Evolutionary conservation across 2,888 invertebrate species (phyloP).

Genomic region (Pristionchus entomophagus): DNA sequence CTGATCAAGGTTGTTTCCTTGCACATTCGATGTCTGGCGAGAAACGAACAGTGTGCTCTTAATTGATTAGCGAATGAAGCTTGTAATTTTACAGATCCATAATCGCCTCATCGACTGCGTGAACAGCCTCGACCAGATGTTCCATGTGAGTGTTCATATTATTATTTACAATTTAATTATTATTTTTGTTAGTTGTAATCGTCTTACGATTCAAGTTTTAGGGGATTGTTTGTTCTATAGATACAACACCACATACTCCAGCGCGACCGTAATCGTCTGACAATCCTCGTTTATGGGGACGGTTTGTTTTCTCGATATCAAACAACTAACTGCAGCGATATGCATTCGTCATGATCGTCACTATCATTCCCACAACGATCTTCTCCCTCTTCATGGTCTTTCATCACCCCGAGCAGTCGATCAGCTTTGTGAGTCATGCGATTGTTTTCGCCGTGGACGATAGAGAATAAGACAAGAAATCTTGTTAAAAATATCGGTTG

Average conservation of each 20-base stretch:
- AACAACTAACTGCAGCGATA: background rate
- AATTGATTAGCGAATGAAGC: background rate
- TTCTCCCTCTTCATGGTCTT: slow-evolving; percentile 31
- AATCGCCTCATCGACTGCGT: slow-evolving; percentile 3
- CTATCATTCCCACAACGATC: slow-evolving; percentile 35
- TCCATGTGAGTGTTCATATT: slow-evolving; percentile 18
- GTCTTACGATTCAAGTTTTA: too few relatives aligned
- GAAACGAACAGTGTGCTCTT: background rate
- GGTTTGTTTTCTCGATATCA: too few relatives aligned
- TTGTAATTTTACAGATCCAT: background rate
- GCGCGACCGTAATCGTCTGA: too few relatives aligned
- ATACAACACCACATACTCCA: too few relatives aligned
- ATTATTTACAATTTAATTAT: background rate
- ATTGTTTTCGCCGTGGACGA: too few relatives aligned
- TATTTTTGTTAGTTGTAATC: too few relatives aligned
- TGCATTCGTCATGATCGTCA: slow-evolving; percentile 43
- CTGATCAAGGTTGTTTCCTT: background rate
- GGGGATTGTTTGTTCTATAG: too few relatives aligned
- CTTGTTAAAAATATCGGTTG: too few relatives aligned
- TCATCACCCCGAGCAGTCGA: background rate
- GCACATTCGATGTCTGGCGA: background rate
- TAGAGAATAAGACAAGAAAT: too few relatives aligned
- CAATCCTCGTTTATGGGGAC: too few relatives aligned
- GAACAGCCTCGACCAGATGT: slow-evolving; percentile 6
- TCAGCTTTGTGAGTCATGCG: background rate